Conservation (phyloP, 2,888 invertebrate genomes). For the Oligia fasciuncula region DNA sequence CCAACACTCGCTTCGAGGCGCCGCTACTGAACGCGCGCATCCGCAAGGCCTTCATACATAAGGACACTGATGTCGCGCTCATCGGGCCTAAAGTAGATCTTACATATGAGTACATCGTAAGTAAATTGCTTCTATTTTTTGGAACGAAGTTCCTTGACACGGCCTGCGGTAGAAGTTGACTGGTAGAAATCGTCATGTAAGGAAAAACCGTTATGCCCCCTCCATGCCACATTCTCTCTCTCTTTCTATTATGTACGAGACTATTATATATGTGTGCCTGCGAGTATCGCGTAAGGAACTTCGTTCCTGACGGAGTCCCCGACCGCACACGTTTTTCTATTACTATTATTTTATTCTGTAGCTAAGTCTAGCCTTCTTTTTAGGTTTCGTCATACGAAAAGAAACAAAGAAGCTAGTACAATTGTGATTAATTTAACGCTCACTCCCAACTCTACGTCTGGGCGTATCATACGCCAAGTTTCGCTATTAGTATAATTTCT, state of each 20-base stretch:
- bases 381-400: not conserved
- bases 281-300: not conserved
- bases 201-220: not conserved
- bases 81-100: conserved; percentile 98
- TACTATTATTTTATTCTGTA: not conserved
- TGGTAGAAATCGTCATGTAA: not conserved
- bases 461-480: not conserved
- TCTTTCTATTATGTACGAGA: not conserved
- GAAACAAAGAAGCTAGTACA: not conserved
- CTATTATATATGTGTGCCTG: not conserved
- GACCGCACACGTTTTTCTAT: not conserved
- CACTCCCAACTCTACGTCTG: not conserved
- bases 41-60: conserved; percentile 98
- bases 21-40: conserved; percentile 98
- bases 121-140: conserved; percentile 4
- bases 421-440: not conserved
- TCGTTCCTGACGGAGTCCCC: not conserved
- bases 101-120: conserved; percentile 96
- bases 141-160: not conserved
- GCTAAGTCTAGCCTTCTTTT: not conserved
- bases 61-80: conserved; percentile 95
- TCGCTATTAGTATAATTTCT: not conserved
- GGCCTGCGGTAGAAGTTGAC: not conserved
- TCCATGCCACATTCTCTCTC: not conserved
- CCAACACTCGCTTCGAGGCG: conserved; percentile 99